A percentile compares a stretch with the other conserved stretches of the same genome.
phyloP scores from a whole-genome alignment of 2,888 invertebrate species.

The Ethmia dodecea region DNA sequence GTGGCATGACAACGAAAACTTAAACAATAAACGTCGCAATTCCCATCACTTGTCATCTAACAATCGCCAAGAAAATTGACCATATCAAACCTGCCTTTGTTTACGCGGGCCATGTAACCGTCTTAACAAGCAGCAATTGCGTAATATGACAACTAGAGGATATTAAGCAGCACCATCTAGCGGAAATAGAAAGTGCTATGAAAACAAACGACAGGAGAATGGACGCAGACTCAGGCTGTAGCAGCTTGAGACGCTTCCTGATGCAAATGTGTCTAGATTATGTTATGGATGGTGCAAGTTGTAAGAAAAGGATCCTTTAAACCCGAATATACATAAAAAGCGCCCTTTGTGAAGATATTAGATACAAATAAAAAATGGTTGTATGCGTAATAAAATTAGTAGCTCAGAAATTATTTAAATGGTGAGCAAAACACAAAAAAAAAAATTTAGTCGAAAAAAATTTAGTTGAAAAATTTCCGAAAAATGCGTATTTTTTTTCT shows the following conservation, averaged over 20 bases:
- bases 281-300: conserved; percentile 19
- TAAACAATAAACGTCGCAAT: no score
- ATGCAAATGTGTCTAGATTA: conserved; percentile 39
- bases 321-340: conserved; percentile 1
- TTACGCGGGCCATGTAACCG: conserved; percentile 21
- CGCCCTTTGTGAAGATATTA: neutral
- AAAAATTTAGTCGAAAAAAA: no score
- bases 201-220: conserved; percentile 47
- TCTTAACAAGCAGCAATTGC: conserved; percentile 30
- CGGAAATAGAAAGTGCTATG: conserved; percentile 64
- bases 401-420: neutral
- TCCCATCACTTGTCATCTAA: no score
- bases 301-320: conserved; percentile 3
- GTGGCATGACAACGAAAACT: no score
- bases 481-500: no score
- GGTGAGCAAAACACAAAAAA: no score
- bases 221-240: conserved; percentile 35
- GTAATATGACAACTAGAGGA: conserved; percentile 25
- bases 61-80: conserved; percentile 2
- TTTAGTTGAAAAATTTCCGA: no score
- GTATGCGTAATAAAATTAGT: neutral
- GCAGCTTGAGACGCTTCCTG: conserved; percentile 36
- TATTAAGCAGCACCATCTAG: conserved; percentile 45
- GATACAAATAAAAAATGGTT: neutral
- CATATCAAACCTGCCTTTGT: conserved; percentile 11